A percentile compares a stretch with the other conserved stretches of the same genome.
phyloP scores from a whole-genome alignment of 1,140 invertebrate genomes.

The Pararge aegeria region DNA sequence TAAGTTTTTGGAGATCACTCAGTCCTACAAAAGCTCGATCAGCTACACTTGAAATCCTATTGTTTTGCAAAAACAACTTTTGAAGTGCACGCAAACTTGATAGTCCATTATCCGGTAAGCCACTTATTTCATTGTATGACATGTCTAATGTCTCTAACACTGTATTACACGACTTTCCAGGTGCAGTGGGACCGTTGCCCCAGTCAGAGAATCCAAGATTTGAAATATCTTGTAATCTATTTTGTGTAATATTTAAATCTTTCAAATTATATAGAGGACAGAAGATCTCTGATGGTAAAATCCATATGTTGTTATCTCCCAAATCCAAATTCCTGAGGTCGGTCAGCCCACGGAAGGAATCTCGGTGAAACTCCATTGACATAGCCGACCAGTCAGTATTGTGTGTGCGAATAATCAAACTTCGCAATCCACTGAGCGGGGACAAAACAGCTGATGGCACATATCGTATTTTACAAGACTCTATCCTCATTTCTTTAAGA shows the following conservation, averaged over 20 bases:
- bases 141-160: conserved; percentile 87
- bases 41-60: conserved; percentile 86
- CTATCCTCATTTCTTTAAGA: conserved; percentile 85
- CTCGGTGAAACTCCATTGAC: conserved; percentile 86
- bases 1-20: conserved; percentile 84
- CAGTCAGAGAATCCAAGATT: conserved; percentile 87
- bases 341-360: conserved; percentile 85
- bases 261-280: conserved; percentile 86
- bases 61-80: conserved; percentile 86
- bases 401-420: conserved; percentile 86
- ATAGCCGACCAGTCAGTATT: conserved; percentile 91
- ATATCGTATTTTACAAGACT: conserved; percentile 89
- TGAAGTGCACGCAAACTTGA: conserved; percentile 85
- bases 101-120: conserved; percentile 86
- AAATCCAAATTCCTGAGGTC: conserved; percentile 87
- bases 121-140: conserved; percentile 86
- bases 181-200: conserved; percentile 79
- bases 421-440: conserved; percentile 84
- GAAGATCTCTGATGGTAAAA: conserved; percentile 86
- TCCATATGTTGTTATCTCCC: conserved; percentile 90
- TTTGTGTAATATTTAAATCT: conserved; percentile 87
- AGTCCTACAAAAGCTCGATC: conserved; percentile 88
- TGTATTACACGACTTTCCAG: conserved; percentile 83
- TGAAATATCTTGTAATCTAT: conserved; percentile 88
- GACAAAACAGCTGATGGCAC: conserved; percentile 85